Evolutionary conservation across 1,140 invertebrate species (phyloP), one percentile per base, ranked within the genome.

Genomic region (Melipona quadrifasciata): DNA sequence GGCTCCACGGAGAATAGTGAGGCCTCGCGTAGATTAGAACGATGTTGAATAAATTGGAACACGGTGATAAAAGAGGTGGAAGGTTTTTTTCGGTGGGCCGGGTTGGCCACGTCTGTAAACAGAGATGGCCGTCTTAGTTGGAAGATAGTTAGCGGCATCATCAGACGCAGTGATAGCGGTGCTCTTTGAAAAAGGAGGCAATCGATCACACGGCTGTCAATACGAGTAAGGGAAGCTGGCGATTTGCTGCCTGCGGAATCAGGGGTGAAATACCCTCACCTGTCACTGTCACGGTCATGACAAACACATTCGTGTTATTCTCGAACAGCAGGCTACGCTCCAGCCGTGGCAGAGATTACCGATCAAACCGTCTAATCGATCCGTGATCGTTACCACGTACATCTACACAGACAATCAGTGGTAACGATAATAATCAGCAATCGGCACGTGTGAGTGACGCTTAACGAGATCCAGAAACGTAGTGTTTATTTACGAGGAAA

Each of bases 131-230:
- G 71, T 55, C 47, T 67, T 31, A 55, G 53, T 39, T 24, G 14
- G 39, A 70, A 84, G 84, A 82, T 86, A 82, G 80, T 86, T 82
- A 86, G 77, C 85, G 81, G 82, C 82, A 80, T 80, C 68, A 80
- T 84, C 77, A 79, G 68, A 80, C 67, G 78, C 82, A 83, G 61
- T 85, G 90, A 90, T 90, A 91, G 90, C 90, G 91, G 91, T 80
- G 51, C 57, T 58, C 82, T 91, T 91, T 91, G 89, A 90, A 78
- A 80, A 77, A 83, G 51, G 34, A 75, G 39, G 86, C 80, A 80
- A 91, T 91, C 91, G 86, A 90, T 91, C 90, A 91, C 83, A 55
- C 57, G 81, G 84, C 82, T 90, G 90, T 90, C 88, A 86, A 77
- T 88, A 57, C 24, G 31, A 64, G 74, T 70, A 80, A 84, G 87